A percentile compares a stretch with the other conserved stretches of the same genome.
phyloP scores from a whole-genome alignment of 2,888 invertebrate genomes.

The Cryptosula pallasiana region DNA sequence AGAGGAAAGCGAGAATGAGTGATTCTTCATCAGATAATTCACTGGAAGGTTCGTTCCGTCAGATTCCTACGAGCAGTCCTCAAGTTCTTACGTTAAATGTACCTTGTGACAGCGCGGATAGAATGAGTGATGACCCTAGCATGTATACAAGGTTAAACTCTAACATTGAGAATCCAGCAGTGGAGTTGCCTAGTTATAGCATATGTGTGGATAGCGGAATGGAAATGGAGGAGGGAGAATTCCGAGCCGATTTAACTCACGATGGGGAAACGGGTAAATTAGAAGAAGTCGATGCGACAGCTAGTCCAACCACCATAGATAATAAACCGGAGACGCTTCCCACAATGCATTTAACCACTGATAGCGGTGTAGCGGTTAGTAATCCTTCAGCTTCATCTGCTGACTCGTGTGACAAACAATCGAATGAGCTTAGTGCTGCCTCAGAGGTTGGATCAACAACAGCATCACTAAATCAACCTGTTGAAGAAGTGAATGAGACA shows the following conservation, averaged over 20 bases:
- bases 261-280: not conserved
- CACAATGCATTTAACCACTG: too few species aligned
- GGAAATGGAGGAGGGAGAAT: not conserved
- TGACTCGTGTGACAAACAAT: too few species aligned
- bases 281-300: not conserved
- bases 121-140: not conserved
- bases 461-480: not conserved
- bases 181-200: not conserved
- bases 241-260: not conserved
- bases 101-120: not conserved
- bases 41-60: not conserved
- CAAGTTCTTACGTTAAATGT: not conserved
- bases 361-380: not conserved
- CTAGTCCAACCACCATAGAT: not conserved
- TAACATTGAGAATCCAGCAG: not conserved
- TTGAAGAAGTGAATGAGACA: not conserved
- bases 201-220: slow-evolving; percentile 12
- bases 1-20: not conserved
- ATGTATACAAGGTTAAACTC: not conserved
- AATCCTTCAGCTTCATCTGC: too few species aligned
- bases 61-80: not conserved
- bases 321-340: too few species aligned
- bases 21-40: not conserved
- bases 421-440: too few species aligned
- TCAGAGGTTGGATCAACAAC: too few species aligned